Evolutionary conservation across 2,888 invertebrate genomes (phyloP).

Genomic region (Lithophane ornitopus): DNA sequence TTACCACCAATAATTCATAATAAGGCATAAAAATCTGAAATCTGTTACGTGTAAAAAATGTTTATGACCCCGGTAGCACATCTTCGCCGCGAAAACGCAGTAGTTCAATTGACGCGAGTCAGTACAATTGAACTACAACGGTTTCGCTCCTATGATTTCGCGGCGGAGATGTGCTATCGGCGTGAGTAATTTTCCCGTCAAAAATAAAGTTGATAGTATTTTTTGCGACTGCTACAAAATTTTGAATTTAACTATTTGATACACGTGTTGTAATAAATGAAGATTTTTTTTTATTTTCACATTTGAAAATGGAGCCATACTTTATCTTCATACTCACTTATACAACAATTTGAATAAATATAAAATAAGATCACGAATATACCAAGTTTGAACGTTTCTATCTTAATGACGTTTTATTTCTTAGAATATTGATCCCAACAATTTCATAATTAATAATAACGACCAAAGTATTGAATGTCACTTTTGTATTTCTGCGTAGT

Average conservation of each 20-base stretch:
- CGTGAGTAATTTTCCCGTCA: not conserved
- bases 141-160: too few species aligned
- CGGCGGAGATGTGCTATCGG: too few species aligned
- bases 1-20: constrained; percentile 40
- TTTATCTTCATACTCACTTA: constrained; percentile 58
- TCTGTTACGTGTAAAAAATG: not conserved
- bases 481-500: constrained; percentile 64
- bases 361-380: constrained; percentile 58
- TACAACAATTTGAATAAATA: constrained; percentile 56
- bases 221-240: not conserved
- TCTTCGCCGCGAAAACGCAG: too few species aligned
- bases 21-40: constrained; percentile 6
- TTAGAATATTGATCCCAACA: constrained; percentile 45
- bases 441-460: constrained; percentile 59
- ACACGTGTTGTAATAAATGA: too few species aligned
- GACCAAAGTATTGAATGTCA: constrained; percentile 67
- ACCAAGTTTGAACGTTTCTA: constrained; percentile 52
- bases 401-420: constrained; percentile 48
- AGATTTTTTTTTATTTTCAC: too few species aligned
- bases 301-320: too few species aligned
- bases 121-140: too few species aligned
- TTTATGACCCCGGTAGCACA: too few species aligned
- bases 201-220: not conserved
- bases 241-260: not conserved
- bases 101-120: too few species aligned